Percentiles rank a stretch among this genome's conserved stretches.
These are phyloP conservation scores for Anastrepha ludens DNA, from an alignment of 1,140 invertebrate species.

Conservation along the genomic window DNA sequence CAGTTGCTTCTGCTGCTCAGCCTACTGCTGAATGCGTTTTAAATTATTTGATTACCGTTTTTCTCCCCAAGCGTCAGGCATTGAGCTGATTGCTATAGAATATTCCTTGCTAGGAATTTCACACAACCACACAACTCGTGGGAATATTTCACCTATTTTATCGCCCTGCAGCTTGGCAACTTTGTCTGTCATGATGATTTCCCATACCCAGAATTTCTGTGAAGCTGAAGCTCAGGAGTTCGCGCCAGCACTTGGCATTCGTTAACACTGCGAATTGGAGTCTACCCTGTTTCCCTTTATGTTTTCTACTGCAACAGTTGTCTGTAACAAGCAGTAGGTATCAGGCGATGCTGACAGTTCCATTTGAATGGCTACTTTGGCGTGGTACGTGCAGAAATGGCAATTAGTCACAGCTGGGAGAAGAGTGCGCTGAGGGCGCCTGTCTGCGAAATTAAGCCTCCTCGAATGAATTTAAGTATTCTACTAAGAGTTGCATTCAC, in stretches of 20 bases:
- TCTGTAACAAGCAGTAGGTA: not conserved
- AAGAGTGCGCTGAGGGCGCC: not conserved
- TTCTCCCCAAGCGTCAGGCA: not conserved
- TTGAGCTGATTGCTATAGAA: not conserved
- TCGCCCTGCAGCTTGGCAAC: not conserved
- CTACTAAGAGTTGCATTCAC: not conserved
- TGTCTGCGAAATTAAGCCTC: not conserved
- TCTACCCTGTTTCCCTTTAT: not conserved
- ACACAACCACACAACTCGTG: no score
- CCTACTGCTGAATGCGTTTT: constrained; percentile 61
- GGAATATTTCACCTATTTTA: no score
- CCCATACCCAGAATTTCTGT: not conserved
- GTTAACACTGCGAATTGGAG: not conserved
- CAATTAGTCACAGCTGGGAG: not conserved
- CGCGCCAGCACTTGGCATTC: not conserved
- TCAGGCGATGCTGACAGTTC: not conserved
- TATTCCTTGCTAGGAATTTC: not conserved
- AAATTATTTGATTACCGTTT: constrained; percentile 59
- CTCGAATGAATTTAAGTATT: not conserved
- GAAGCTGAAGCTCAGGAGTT: not conserved
- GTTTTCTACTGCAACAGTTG: not conserved
- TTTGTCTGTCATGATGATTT: not conserved
- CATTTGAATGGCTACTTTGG: not conserved
- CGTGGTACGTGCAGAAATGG: not conserved
- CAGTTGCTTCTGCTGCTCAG: constrained; percentile 27